phyloP scores from a whole-genome alignment of 2,113 vertebrate species.

The Columba janthina region DNA sequence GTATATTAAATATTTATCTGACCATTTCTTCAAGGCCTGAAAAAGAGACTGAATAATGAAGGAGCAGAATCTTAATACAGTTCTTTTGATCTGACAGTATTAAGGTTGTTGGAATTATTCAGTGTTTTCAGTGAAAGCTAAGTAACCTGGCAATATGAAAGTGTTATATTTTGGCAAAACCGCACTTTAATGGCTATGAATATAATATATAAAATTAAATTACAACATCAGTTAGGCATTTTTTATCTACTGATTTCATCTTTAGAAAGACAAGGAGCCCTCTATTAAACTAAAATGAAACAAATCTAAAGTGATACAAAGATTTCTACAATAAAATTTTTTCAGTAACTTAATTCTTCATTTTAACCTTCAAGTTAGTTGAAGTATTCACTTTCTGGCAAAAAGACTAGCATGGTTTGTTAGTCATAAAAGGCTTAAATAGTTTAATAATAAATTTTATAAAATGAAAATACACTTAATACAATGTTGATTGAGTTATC shows the following conservation, averaged over 20 bases:
- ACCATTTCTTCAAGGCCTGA: background rate
- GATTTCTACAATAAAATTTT: background rate
- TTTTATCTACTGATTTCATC: background rate
- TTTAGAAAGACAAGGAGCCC: background rate
- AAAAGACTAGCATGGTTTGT: background rate
- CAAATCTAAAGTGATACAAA: background rate
- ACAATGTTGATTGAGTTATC: background rate
- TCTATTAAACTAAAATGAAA: background rate
- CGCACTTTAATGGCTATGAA: background rate
- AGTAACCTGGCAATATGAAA: background rate
- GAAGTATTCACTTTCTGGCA: background rate
- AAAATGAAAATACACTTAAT: slow-evolving; percentile 1
- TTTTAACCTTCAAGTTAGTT: background rate
- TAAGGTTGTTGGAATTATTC: background rate
- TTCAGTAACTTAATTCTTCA: background rate
- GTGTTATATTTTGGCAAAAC: background rate
- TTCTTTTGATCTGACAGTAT: background rate
- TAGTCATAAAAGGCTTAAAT: background rate
- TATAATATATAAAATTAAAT: background rate
- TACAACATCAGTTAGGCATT: background rate
- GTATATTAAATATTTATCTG: background rate
- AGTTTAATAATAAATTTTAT: background rate
- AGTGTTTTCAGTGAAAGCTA: background rate
- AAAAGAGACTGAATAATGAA: background rate
- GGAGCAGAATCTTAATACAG: background rate